phyloP scores from a whole-genome alignment of 2,797 vertebrate genomes.

The Bucorvus abyssinicus region DNA sequence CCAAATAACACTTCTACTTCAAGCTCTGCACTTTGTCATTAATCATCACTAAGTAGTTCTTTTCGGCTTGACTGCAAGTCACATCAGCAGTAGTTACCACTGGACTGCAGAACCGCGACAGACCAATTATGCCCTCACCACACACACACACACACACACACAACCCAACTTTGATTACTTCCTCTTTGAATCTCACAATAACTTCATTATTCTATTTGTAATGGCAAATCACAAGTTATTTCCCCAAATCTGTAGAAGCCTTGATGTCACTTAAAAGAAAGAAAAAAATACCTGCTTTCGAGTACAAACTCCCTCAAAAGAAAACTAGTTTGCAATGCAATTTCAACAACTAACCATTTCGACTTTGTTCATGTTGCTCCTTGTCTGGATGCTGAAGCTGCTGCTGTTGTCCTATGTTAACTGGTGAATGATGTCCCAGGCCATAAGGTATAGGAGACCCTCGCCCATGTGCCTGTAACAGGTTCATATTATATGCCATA shows the following conservation, averaged over 20 bases:
- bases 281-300: not conserved
- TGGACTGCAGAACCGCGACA: not conserved
- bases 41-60: not conserved
- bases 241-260: not conserved
- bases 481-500: conserved; percentile 96
- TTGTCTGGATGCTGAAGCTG: conserved; percentile 84
- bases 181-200: not conserved
- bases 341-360: conserved; percentile 81
- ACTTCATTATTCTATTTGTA: not conserved
- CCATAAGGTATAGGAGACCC: conserved; percentile 92
- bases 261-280: not conserved
- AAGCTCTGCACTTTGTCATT: not conserved
- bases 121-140: not conserved
- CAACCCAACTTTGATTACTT: not conserved
- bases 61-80: not conserved
- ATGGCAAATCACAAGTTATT: not conserved
- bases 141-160: not conserved
- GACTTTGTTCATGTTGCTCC: conserved; percentile 87
- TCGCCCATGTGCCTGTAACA: conserved; percentile 91
- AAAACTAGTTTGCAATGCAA: not conserved
- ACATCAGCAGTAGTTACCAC: not conserved
- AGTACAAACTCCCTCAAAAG: not conserved
- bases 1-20: not conserved
- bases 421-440: conserved; percentile 89
- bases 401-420: conserved; percentile 85